Evolutionary conservation across 1,140 invertebrate species (phyloP), one percentile per base, ranked within the genome.

Genomic region (Acromyrmex heyeri): DNA sequence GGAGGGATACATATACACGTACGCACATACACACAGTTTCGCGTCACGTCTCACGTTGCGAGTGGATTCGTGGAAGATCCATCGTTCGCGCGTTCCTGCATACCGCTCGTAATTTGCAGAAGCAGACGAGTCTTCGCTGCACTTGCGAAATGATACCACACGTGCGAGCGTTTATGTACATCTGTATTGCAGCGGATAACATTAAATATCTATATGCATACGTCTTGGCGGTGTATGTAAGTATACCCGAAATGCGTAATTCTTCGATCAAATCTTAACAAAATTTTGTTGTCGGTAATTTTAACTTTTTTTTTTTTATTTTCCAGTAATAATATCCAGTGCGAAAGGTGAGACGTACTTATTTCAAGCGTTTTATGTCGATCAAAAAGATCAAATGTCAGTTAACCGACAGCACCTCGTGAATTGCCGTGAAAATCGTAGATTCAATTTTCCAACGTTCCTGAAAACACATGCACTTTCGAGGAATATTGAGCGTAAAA

Each of bases 31-130:
- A 21, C 62, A 59, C 24, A 8, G 24, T 34, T 34, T 50, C 67
- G 69, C 50, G 48, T 82, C 38, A 72, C 64, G 53, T 82, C 53
- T 82, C 69, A 38, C 48, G 24, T 62, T 30, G 70, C 27, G 48
- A 57, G 38, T 8, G 12, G 18, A 82, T 73, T 82, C 79, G 53
- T 18, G 34, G 67, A 48, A 82, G 79, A 83, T 75, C 27, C 69
- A 62, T 83, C 57, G 34, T 24, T 1, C 21, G 50, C 78, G 50
- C 78, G 64, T 70, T 82, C 38, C 55, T 34, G 24, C 55, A 48
- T 12, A n/a, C n/a, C 57, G 27, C 69, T 59, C 14, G 79, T 75
- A 83, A 83, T 73, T 83, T 48, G 55, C 55, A 12, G 34, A 34
- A 73, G 55, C 24, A n/a, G 34, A 73, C 27, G 44, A 55, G 30